Conservation (phyloP, 2,113 vertebrate genomes). For the Papio anubis region DNA sequence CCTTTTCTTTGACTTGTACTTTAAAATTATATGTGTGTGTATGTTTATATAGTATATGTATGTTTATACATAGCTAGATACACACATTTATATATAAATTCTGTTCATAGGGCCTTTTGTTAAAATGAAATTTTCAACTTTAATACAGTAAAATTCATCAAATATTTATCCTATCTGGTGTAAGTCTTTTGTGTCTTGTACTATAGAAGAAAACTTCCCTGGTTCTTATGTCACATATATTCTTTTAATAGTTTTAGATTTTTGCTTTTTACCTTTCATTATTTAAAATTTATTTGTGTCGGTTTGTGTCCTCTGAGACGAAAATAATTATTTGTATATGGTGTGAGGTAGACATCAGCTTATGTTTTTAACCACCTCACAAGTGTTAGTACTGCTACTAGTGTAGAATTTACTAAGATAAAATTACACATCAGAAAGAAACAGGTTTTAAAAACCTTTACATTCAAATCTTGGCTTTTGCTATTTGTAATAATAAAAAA, state of each 20-base stretch:
- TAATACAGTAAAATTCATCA: not conserved
- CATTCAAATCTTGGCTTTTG: not conserved
- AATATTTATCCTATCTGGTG: not conserved
- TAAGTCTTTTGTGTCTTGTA: not conserved
- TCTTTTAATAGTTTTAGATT: not conserved
- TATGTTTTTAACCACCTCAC: not conserved
- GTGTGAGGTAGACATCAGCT: not conserved
- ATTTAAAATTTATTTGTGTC: not conserved
- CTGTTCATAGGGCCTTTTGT: not conserved
- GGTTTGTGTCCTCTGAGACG: too few relatives aligned
- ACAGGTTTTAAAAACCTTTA: not conserved
- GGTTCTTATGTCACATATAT: not conserved
- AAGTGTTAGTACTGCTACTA: not conserved
- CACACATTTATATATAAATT: not conserved
- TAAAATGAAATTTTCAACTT: slow-evolving; percentile 1
- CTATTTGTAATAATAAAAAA: not conserved
- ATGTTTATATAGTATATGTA: not conserved
- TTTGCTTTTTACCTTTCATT: not conserved
- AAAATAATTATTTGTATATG: too few relatives aligned
- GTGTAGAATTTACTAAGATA: not conserved
- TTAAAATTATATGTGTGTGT: not conserved
- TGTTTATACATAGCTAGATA: not conserved
- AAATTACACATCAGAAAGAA: not conserved
- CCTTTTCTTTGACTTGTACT: not conserved
- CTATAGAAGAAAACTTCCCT: not conserved